These are phyloP conservation scores for Nasonia longicornis DNA, from an alignment of 1,140 invertebrate species.

Conservation along the genomic window DNA sequence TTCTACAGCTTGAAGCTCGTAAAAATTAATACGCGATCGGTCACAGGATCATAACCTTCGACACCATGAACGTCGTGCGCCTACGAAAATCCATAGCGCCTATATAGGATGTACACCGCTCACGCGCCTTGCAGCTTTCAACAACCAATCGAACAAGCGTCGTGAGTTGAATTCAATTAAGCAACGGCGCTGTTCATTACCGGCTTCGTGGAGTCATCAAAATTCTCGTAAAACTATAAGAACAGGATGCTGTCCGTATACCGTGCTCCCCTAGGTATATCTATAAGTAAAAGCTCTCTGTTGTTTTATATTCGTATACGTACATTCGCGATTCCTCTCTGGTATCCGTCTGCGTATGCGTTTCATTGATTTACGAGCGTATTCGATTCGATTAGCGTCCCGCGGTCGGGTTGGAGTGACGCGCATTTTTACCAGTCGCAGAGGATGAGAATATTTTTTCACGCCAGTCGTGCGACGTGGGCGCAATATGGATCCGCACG, in stretches of 20 bases:
- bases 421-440: background rate
- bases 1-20: background rate
- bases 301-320: background rate
- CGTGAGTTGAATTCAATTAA: too few relatives aligned
- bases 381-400: slow-evolving; percentile 9
- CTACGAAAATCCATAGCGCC: too few relatives aligned
- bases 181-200: too few relatives aligned
- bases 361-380: slow-evolving; percentile 12
- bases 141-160: too few relatives aligned
- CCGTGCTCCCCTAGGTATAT: background rate
- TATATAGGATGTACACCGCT: background rate
- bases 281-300: background rate
- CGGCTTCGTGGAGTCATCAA: too few relatives aligned
- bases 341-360: background rate
- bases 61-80: too few relatives aligned
- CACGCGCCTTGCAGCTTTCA: too few relatives aligned
- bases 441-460: background rate
- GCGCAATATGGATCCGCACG: background rate
- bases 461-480: background rate
- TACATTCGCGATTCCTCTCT: background rate
- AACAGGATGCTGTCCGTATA: too few relatives aligned
- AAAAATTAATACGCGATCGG: background rate
- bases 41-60: too few relatives aligned
- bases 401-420: background rate
- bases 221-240: too few relatives aligned